Conservation (phyloP, 2,797 vertebrate genomes). For the Schizopygopsis malacanthus region DNA sequence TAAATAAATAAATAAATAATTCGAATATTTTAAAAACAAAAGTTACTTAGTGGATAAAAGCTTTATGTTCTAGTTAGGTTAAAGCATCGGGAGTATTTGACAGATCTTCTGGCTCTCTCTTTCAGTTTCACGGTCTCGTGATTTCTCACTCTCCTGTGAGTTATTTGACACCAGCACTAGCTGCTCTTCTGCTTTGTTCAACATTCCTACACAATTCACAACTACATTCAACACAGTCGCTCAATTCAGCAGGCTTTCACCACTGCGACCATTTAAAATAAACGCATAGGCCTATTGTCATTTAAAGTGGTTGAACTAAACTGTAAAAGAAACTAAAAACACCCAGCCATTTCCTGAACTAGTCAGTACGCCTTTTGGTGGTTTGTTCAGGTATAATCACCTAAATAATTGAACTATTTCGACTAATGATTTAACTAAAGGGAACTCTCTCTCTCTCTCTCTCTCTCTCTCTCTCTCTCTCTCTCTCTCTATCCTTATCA, state of each 20-base stretch:
- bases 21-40: neutral
- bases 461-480: too few relatives aligned
- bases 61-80: neutral
- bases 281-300: neutral
- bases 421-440: neutral
- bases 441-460: too few relatives aligned
- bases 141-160: conserved; percentile 7
- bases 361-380: neutral
- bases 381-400: neutral
- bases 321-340: neutral
- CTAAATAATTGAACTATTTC: neutral
- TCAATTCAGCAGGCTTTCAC: neutral
- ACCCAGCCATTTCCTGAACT: neutral
- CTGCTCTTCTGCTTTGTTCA: conserved; percentile 5
- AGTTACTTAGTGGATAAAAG: neutral
- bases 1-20: rapidly evolving
- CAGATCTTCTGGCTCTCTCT: neutral
- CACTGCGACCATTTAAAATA: neutral
- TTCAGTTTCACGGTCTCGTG: conserved; percentile 4
- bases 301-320: neutral
- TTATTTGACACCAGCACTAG: neutral
- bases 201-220: conserved; percentile 11
- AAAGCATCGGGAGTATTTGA: neutral
- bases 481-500: neutral
- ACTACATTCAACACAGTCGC: neutral